Base-by-base conservation (phyloP, 2,113 vertebrate genomes). In the Bubo blakistoni region DNA sequence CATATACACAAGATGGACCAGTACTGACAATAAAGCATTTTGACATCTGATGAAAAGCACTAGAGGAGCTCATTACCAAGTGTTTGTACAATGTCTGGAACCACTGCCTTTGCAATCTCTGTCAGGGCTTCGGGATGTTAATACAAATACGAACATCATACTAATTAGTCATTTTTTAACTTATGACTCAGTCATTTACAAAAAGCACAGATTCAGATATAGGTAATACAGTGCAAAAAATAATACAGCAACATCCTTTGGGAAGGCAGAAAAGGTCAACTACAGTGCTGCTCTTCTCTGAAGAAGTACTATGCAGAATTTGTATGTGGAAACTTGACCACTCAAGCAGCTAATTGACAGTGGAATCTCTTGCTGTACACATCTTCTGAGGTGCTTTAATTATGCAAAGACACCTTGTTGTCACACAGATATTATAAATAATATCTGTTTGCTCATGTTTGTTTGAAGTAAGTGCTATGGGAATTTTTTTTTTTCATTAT, bases 291-390 rank as follows among this genome's bases (percentile, higher is more conserved):
- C 74, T 95, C 67, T 72, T 95, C 5, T 13, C 59, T 42, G 59
- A 54, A 52, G 70, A 40, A 80, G 47, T 32, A 79, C 90, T 46
- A 77, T 4, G 27, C 38, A 55, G 72, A 70, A 94, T 92, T 86
- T 83, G 9, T 67, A 54, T 42, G 57, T 78, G 81, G 87, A 77
- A 90, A 88, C 29, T 72, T 92, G 94, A 91, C 91, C 93, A 91
- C 67, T 96, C 78, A 83, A 91, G 94, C 91, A 96, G 84, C 81
- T 96, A 96, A 94, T 92, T 95, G 91, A 88, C 96, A 95, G 94
- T 55, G 59, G 81, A 78, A 95, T 87, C 63, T 57, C 86, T 94
- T 91, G 89, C 94, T 90, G 81, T 71, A 97, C 71, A 83, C 79
- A 63, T 86, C 89, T 95, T 96, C 95, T 59, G 74, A 94, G 84